Base-by-base conservation (phyloP, 2,888 invertebrate species). In the Sisyra terminalis region DNA sequence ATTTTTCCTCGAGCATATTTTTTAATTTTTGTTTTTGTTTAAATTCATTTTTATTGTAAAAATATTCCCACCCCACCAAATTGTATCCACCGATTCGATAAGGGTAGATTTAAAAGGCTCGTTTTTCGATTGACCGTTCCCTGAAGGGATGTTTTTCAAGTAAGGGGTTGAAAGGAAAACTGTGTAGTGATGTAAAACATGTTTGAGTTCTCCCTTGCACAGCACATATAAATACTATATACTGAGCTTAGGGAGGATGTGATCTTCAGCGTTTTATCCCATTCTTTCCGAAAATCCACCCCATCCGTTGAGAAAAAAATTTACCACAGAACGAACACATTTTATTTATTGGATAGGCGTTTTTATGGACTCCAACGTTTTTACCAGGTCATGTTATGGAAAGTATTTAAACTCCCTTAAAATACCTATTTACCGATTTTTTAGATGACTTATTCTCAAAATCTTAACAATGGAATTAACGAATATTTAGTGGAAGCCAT, bases 101-200 rank as follows among this genome's bases (percentile, higher is more conserved):
- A 24, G 24, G 24, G 24, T 24, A 24, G 24, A 24, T 24, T 24
- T 24, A 24, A 24, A 24, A 32, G 18, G 37, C 16, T 37, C 18
- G 11, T 18, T 37, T 37, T 37, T 37, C 37, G 37, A 37, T 37
- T 37, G 37, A 37, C 37, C 37, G 11, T 37, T 37, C 37, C 37
- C 37, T n/a, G 35, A 30, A 38, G 38, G 38, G 43, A 43, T 43
- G 43, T 43, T 43, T 29, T 43, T 38, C 35, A 18, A 37, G 11
- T 35, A 43, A 43, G 43, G 43, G 43, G 43, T 43, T 43, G 43
- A 43, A 43, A 43, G 43, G 43, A 43, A 43, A 43, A 43, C 29
- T 43, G 43, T 43, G 43, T 43, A 29, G 18, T 31, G 31, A 17
- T 43, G 43, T 43, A 43, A 38, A 38, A 43, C 43, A 43, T 34